Conservation (phyloP, 1,140 invertebrate genomes). For the Thaumatotibia leucotreta region DNA sequence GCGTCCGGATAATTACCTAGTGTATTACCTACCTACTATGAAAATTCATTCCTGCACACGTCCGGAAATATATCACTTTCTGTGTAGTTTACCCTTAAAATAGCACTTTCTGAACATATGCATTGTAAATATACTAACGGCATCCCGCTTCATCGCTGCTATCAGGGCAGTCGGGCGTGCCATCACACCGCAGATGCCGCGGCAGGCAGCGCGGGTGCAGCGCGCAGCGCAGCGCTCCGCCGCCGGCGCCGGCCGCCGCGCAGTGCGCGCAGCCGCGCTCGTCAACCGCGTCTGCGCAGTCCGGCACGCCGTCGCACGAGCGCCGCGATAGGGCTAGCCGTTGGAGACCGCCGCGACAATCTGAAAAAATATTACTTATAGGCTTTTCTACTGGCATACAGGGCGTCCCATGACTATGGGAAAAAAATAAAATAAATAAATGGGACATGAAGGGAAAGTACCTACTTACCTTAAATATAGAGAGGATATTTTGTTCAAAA, state of each 20-base stretch:
- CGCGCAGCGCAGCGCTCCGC: slow-evolving; percentile 83
- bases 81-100: too few relatives aligned
- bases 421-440: too few relatives aligned
- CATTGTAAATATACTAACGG: slow-evolving; percentile 80
- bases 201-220: slow-evolving; percentile 85
- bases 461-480: too few relatives aligned
- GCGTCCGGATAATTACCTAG: too few relatives aligned
- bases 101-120: too few relatives aligned
- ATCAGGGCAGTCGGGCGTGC: slow-evolving; percentile 88
- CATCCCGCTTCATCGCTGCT: slow-evolving; percentile 91
- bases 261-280: slow-evolving; percentile 89
- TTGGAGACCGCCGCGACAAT: slow-evolving; percentile 84
- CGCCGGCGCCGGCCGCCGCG: slow-evolving; percentile 76
- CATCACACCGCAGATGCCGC: slow-evolving; percentile 85
- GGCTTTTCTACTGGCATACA: too few relatives aligned
- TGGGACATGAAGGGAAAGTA: too few relatives aligned
- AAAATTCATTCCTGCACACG: too few relatives aligned
- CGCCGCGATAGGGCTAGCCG: slow-evolving; percentile 83
- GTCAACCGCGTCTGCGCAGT: slow-evolving; percentile 90
- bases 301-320: slow-evolving; percentile 90
- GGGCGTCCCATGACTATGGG: too few relatives aligned
- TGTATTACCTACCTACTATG: too few relatives aligned
- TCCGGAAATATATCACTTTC: too few relatives aligned
- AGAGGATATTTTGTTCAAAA: too few relatives aligned
- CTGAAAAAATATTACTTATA: slow-evolving; percentile 46